A percentile compares a stretch with the other conserved stretches of the same genome.
These are phyloP conservation scores for Xestia sexstrigata DNA, from an alignment of 2,888 invertebrate species.

Conservation along the genomic window DNA sequence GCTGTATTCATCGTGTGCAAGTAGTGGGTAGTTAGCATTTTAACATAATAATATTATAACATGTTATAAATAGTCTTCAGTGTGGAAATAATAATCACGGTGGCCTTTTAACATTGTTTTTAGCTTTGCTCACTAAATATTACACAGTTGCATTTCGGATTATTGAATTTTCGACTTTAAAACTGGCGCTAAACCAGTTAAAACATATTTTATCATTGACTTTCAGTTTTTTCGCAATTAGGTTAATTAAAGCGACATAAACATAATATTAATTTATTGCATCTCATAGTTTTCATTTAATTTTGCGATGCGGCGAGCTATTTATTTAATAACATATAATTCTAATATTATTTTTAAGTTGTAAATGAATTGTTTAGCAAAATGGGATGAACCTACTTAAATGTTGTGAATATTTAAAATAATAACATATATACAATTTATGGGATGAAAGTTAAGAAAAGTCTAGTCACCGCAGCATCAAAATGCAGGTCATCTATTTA, in stretches of 20 bases:
- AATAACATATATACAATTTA: constrained; percentile 56
- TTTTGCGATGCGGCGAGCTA: constrained; percentile 52
- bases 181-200: background rate
- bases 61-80: constrained; percentile 60
- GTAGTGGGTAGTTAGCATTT: constrained; percentile 72
- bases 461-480: constrained; percentile 88
- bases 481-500: constrained; percentile 73
- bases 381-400: constrained; percentile 70
- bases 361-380: constrained; percentile 71
- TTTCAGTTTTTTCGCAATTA: constrained; percentile 10
- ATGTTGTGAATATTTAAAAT: constrained; percentile 69
- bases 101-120: constrained; percentile 72
- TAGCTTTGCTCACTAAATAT: constrained; percentile 58
- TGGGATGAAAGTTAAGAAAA: constrained; percentile 71
- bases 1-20: constrained; percentile 69
- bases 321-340: constrained; percentile 66
- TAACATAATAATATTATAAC: constrained; percentile 65
- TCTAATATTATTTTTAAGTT: constrained; percentile 71
- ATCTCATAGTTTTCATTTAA: constrained; percentile 36
- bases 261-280: constrained; percentile 45
- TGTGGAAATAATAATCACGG: constrained; percentile 67
- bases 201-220: constrained; percentile 17
- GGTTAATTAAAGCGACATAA: background rate
- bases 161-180: constrained; percentile 30
- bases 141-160: constrained; percentile 32